Evolutionary conservation across 1,140 invertebrate genomes (phyloP), one percentile per base, ranked within the genome.

Genomic region (Nymphalis io): DNA sequence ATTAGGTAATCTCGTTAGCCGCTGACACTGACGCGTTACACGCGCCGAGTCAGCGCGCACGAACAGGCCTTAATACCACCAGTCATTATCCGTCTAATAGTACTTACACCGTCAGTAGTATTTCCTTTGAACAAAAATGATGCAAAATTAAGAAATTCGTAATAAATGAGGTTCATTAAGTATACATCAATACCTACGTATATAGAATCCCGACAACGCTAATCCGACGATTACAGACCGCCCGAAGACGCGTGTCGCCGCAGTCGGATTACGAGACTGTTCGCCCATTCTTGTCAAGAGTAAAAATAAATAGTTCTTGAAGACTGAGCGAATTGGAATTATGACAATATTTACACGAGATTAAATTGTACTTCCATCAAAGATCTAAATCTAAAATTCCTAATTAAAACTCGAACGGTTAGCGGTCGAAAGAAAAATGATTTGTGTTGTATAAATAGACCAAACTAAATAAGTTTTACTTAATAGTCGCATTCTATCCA

Each of bases 1-100:
- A 76, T 76, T 62, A 80, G 59, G 40, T 84, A 79, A 84, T 80
- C 78, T 68, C 53, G 33, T 74, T 76, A 78, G 66, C 60, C 60
- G 61, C 69, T 63, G 23, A 46, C 62, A 57, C 62, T 60, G 60
- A 60, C 71, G 51, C 51, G 51, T 13, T 12, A 55, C 48, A 53
- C 16, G 62, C 60, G 33, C 55, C 68, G 51, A 42, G 39, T 33
- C 51, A 23, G 51, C 48, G 44, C 44, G 38, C 20, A 20, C 51
- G 21, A 5, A 2, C 51, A 15, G 12, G 4, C 21, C 51, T 55
- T n/a, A 27, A 13, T 13, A 27, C 51, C 27, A 27, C 5, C n/a
- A 13, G 6, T n/a, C 11, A 44, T 44, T 44, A 13, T 44, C 13
- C 40, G 12, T 44, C 40, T 13, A n/a, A n/a, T n/a, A n/a, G n/a